Percentiles rank a stretch among this genome's conserved stretches.
phyloP scores from a whole-genome alignment of 2,888 invertebrate genomes.

The Rugalucina vietnamica region DNA sequence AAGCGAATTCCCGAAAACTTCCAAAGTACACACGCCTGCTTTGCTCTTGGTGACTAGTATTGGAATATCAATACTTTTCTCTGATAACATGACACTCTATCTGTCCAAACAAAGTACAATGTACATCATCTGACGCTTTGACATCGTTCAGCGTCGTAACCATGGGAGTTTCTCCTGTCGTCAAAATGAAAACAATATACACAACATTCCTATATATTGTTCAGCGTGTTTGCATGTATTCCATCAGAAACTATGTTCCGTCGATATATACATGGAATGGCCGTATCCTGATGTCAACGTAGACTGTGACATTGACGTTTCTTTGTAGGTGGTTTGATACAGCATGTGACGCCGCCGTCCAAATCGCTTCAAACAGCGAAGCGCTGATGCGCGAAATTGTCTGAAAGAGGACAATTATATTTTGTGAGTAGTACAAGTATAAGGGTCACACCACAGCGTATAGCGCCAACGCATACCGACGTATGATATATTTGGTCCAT shows the following conservation, averaged over 20 bases:
- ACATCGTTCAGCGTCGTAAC: neutral
- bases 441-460: too few relatives aligned
- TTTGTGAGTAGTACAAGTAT: too few relatives aligned
- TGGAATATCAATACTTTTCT: neutral
- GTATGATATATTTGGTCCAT: too few relatives aligned
- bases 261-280: neutral
- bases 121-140: neutral
- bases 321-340: conserved; percentile 31
- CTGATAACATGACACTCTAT: neutral
- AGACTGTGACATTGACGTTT: conserved; percentile 19
- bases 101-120: neutral
- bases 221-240: neutral
- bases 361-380: conserved; percentile 21
- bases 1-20: too few relatives aligned
- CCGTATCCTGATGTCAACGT: conserved; percentile 1
- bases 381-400: conserved; percentile 18
- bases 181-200: neutral
- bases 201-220: neutral
- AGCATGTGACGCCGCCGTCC: conserved; percentile 8
- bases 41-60: neutral
- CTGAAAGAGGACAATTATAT: neutral
- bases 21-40: neutral
- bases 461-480: too few relatives aligned
- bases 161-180: neutral
- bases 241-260: neutral